Conservation (phyloP, 2,888 invertebrate species). For the Rhorus exstirpatorius region DNA sequence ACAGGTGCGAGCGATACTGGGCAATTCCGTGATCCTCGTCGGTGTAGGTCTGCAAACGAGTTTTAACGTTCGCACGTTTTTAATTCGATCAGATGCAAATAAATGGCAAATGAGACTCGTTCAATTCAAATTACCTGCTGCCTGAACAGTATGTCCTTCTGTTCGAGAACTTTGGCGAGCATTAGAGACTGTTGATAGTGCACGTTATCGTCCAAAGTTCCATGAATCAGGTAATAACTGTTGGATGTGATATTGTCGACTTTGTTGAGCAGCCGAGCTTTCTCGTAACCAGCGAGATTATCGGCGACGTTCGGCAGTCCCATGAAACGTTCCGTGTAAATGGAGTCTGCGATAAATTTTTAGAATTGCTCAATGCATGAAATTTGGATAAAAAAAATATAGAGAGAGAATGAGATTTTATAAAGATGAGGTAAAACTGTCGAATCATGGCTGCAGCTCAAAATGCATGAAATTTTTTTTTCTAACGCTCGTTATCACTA, state of each 20-base stretch:
- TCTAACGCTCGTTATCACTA: no score
- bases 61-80: not conserved
- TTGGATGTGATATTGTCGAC: constrained; percentile 90
- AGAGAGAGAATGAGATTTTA: no score
- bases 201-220: constrained; percentile 98
- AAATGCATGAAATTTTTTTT: no score
- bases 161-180: constrained; percentile 94
- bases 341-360: constrained; percentile 91
- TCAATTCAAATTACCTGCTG: constrained; percentile 90
- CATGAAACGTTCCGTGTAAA: constrained; percentile 99
- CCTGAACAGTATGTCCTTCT: constrained; percentile 94
- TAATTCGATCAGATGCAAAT: no score
- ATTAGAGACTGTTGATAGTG: constrained; percentile 99
- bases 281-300: constrained; percentile 91
- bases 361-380: not conserved
- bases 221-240: constrained; percentile 96
- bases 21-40: constrained; percentile 96
- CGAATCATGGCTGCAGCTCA: no score
- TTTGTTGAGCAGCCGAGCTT: constrained; percentile 92
- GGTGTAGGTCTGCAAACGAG: constrained; percentile 93
- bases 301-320: constrained; percentile 91
- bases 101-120: no score
- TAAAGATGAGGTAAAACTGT: no score
- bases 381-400: not conserved
- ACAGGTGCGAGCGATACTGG: constrained; percentile 94